Evolutionary conservation across 2,113 vertebrate genomes (phyloP).

Genomic region (Cyrtonyx montezumae): DNA sequence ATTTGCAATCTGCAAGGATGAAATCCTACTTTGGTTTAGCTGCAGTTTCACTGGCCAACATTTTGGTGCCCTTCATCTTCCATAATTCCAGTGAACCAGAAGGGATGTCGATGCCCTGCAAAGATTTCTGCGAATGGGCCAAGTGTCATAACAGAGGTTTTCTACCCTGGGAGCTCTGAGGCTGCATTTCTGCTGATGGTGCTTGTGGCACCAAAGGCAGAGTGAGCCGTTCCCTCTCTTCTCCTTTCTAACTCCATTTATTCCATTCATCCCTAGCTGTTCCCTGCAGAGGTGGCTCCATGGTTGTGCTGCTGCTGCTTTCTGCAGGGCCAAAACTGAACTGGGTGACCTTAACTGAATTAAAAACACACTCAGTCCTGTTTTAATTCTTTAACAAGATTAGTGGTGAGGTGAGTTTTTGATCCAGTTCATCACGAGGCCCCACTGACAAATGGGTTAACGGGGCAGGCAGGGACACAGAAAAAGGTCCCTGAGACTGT

Average conservation of each 20-base stretch:
- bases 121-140: neutral
- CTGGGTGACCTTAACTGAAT: conserved; percentile 27
- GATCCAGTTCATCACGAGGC: neutral
- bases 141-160: neutral
- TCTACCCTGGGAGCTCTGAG: conserved; percentile 26
- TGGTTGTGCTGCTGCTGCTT: conserved; percentile 13
- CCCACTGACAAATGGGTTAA: neutral
- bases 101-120: neutral
- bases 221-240: neutral
- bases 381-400: neutral
- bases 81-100: neutral
- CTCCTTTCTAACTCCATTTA: conserved; percentile 60
- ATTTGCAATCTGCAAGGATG: neutral
- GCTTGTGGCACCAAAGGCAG: conserved; percentile 49
- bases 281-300: conserved; percentile 54
- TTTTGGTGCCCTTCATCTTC: neutral
- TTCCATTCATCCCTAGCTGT: conserved; percentile 61
- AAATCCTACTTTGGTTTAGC: neutral
- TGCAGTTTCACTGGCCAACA: neutral
- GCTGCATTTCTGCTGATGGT: neutral
- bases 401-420: neutral
- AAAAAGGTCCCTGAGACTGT: neutral
- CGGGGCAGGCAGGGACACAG: neutral
- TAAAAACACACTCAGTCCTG: neutral
- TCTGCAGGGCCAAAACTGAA: conserved; percentile 23